These are phyloP conservation scores for Festucalex cinctus DNA, from an alignment of 2,113 vertebrate species.

Conservation along the genomic window DNA sequence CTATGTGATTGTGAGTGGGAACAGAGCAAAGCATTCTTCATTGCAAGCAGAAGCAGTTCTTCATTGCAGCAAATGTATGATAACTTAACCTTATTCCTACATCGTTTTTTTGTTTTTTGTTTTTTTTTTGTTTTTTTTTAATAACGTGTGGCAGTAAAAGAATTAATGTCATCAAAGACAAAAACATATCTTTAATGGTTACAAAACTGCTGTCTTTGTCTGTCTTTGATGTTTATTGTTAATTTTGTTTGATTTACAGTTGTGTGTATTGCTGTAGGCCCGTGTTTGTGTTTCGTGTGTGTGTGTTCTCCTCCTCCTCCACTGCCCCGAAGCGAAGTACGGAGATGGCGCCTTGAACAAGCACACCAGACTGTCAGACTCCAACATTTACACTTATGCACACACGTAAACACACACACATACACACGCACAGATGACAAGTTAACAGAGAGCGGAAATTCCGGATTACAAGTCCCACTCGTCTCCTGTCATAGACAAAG, in stretches of 20 bases:
- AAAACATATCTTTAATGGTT: no score
- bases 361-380: conserved; percentile 6
- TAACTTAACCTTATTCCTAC: no score
- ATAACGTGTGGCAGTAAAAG: no score
- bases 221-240: neutral
- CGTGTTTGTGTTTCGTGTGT: neutral
- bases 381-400: neutral
- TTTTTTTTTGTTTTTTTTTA: no score
- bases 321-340: neutral
- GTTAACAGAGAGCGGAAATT: conserved; percentile 43
- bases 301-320: neutral
- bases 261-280: neutral
- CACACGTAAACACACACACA: conserved; percentile 4
- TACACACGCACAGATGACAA: conserved; percentile 19
- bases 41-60: no score
- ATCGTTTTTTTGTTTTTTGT: no score
- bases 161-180: no score
- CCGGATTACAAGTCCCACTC: conserved; percentile 7
- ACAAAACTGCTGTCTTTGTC: no score
- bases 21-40: no score
- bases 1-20: no score
- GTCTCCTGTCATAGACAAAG: neutral
- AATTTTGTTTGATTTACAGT: neutral
- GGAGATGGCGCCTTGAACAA: conserved; percentile 7
- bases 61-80: no score